Evolutionary conservation across 2,797 vertebrate species (phyloP), one percentile per base, ranked within the genome.

Genomic region (Lates japonicus): DNA sequence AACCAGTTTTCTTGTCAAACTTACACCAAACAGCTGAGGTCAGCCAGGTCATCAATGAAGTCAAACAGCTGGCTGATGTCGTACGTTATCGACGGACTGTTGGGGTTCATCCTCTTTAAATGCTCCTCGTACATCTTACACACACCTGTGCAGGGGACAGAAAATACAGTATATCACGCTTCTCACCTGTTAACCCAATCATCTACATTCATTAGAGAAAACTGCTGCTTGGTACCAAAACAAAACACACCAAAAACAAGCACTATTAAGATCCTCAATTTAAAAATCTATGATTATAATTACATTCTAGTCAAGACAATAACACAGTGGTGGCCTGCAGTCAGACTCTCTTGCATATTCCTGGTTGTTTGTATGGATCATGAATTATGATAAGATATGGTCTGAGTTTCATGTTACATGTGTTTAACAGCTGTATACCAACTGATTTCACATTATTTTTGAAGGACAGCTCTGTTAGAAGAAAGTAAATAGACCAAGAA

Each of bases 51-150:
- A 74, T 99, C 98, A n/a, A 99, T 98, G 91, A 99, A 99, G 93
- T 99, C 98, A 86, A 99, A 99, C 90, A 99, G 96, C n/a, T 99
- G 98, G 87, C 98, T 99, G 95, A 99, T 99, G 91, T 99, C 98
- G 2, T 99, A 99, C 0, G 98, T 99, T 93, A 99, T 99, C 4
- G 98, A 99, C 1, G 97, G 98, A 75, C 98, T 99, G 96, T 99
- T 99, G 82, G 98, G 98, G 92, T 99, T 99, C 98, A 99, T 99
- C 89, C 98, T 97, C 93, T 99, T 99, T 94, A 99, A 90, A 92
- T 99, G 98, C 67, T 99, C 98, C 93, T 99, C 98, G 54, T 99
- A 99, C 97, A 99, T 99, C 96, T 99, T 99, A 92, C 98, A 99
- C 84, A 99, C 98, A 25, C 98, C 98, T 99, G 83, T 0, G 22